These are phyloP conservation scores for Takifugu bimaculatus DNA, from an alignment of 2,113 vertebrate species.

Conservation along the genomic window DNA sequence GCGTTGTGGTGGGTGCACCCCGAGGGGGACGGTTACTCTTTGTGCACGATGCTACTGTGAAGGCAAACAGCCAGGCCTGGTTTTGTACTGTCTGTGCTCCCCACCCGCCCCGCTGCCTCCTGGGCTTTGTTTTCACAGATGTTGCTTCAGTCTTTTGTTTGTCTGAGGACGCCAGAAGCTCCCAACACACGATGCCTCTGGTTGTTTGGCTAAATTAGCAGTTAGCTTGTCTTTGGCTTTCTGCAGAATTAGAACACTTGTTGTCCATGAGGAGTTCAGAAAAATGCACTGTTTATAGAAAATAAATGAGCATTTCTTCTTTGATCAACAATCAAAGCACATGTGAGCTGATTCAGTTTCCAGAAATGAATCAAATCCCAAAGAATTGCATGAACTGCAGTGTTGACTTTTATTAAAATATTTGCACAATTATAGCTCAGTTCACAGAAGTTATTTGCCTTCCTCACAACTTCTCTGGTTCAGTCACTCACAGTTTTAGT, in stretches of 20 bases:
- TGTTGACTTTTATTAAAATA: constrained; percentile 38
- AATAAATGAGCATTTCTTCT: background rate
- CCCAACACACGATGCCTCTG: too few relatives aligned
- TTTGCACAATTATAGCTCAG: constrained; percentile 48
- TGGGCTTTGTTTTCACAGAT: constrained; percentile 59
- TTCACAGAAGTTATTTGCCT: constrained; percentile 46
- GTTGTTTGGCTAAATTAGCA: too few relatives aligned
- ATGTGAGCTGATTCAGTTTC: too few relatives aligned
- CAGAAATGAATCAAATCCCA: background rate
- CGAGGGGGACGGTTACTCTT: too few relatives aligned
- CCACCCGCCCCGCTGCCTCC: background rate
- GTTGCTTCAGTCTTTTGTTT: constrained; percentile 52
- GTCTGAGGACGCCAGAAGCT: constrained; percentile 42
- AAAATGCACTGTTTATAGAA: background rate
- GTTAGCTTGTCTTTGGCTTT: too few relatives aligned
- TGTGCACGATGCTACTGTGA: background rate
- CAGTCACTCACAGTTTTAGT: constrained; percentile 49
- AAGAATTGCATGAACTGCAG: constrained; percentile 5
- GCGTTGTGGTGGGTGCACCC: too few relatives aligned
- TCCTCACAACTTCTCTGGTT: constrained; percentile 30
- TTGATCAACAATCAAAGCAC: background rate
- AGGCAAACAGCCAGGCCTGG: constrained; percentile 19
- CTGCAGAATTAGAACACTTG: too few relatives aligned
- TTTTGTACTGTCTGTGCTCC: constrained; percentile 12
- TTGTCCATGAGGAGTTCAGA: background rate